A percentile compares a stretch with the other conserved stretches of the same genome.
Evolutionary conservation across 2,797 vertebrate genomes (phyloP).

Genomic region (Acipenser transmontanus): DNA sequence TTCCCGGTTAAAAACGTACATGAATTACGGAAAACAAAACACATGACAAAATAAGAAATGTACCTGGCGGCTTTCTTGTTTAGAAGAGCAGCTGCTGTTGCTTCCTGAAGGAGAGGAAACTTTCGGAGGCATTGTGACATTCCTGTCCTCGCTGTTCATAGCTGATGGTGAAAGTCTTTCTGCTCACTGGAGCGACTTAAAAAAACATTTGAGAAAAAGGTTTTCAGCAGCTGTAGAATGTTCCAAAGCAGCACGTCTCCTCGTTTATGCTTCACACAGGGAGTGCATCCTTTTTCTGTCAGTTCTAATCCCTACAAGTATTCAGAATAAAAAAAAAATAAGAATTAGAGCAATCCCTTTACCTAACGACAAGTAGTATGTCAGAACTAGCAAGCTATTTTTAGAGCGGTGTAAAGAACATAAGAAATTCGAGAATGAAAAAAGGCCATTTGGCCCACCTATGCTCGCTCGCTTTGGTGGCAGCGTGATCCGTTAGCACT

Average conservation of each 20-base stretch:
- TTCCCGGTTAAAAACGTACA: no score
- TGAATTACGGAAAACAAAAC: neutral
- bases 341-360: no score
- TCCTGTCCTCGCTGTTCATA: constrained; percentile 82
- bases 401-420: no score
- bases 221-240: neutral
- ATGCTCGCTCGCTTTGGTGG: no score
- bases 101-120: constrained; percentile 85
- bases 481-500: no score
- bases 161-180: constrained; percentile 24
- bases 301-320: neutral
- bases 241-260: neutral
- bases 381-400: no score
- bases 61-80: constrained; percentile 91
- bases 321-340: neutral
- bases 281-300: neutral
- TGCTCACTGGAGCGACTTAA: neutral
- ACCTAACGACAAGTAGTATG: no score
- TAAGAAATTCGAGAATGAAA: no score
- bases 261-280: neutral
- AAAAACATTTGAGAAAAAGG: neutral
- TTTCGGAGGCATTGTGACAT: constrained; percentile 76
- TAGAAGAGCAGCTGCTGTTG: constrained; percentile 92
- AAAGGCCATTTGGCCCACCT: no score
- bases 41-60: constrained; percentile 17